phyloP scores from a whole-genome alignment of 2,888 invertebrate species.

The Caenorhabditis macrosperma region DNA sequence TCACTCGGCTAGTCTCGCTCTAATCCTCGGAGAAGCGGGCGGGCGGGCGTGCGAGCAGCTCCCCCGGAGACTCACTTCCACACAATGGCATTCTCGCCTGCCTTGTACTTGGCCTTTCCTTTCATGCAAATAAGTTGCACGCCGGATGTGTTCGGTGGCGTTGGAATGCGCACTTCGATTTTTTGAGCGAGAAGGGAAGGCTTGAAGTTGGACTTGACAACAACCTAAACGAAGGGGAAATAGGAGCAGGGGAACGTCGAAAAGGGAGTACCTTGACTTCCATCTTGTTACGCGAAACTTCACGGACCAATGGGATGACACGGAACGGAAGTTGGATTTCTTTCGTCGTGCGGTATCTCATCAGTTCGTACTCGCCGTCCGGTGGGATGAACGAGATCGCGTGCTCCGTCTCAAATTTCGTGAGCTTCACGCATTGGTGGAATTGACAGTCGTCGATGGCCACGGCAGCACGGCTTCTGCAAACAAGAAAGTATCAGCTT shows the following conservation, averaged over 20 bases:
- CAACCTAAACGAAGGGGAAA: constrained; percentile 84
- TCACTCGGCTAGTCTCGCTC: constrained; percentile 14
- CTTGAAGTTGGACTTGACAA: constrained; percentile 98
- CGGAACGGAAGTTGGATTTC: constrained; percentile 99
- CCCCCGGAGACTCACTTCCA: constrained; percentile 87
- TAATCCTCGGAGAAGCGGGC: constrained; percentile 20
- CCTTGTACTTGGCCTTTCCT: constrained; percentile 98
- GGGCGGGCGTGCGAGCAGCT: neutral
- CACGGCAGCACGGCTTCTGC: constrained; percentile 91
- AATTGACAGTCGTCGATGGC: constrained; percentile 99
- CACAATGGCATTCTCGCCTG: constrained; percentile 98
- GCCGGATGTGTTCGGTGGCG: constrained; percentile 97
- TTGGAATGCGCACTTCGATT: constrained; percentile 97
- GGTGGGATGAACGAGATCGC: constrained; percentile 99
- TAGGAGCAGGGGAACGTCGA: neutral
- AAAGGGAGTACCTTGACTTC: constrained; percentile 87
- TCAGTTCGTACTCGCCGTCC: constrained; percentile 99
- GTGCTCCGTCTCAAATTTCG: constrained; percentile 99
- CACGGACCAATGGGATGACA: constrained; percentile 97
- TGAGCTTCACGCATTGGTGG: constrained; percentile 99
- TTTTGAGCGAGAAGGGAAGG: constrained; percentile 97
- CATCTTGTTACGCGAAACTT: constrained; percentile 99
- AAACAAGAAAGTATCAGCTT: constrained; percentile 51
- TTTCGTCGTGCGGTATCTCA: constrained; percentile 99
- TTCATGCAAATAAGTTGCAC: constrained; percentile 99